Conservation (phyloP, 2,797 vertebrate genomes). For the Sebastes goodei region DNA sequence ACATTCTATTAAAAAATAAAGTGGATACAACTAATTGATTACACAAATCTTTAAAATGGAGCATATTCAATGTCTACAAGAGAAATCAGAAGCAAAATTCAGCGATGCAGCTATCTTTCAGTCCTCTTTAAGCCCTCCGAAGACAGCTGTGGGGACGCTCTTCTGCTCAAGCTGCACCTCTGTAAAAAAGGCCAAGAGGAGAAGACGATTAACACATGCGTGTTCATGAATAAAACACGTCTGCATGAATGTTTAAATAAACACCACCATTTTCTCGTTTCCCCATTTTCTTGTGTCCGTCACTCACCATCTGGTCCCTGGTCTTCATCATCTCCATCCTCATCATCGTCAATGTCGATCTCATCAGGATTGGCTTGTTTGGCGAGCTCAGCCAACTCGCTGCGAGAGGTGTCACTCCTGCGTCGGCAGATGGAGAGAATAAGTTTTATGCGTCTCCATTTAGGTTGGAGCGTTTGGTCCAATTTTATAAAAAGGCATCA, state of each 20-base stretch:
- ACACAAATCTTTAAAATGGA: not conserved
- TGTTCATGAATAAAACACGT: not conserved
- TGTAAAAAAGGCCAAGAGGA: slow-evolving; percentile 61
- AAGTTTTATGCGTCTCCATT: not conserved
- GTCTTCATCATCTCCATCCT: slow-evolving; percentile 83
- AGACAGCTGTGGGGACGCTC: slow-evolving; percentile 89
- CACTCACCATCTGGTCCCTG: slow-evolving; percentile 89
- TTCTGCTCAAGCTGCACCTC: slow-evolving; percentile 94
- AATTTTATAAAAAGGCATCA: not conserved
- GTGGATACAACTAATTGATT: slow-evolving; percentile 3
- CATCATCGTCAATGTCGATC: slow-evolving; percentile 90
- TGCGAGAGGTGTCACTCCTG: slow-evolving; percentile 92
- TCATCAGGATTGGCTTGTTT: slow-evolving; percentile 93
- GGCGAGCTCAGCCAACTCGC: slow-evolving; percentile 89
- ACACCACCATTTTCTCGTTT: not conserved
- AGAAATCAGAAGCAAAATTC: not conserved
- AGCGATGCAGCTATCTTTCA: slow-evolving; percentile 24
- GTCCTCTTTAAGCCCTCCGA: slow-evolving; percentile 89
- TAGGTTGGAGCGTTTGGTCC: not conserved
- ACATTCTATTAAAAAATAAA: not conserved
- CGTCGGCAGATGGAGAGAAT: not conserved
- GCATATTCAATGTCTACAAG: not conserved
- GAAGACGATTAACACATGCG: not conserved
- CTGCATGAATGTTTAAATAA: not conserved
- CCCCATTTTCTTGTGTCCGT: not conserved